A percentile compares a stretch with the other conserved stretches of the same genome.
Evolutionary conservation across 2,888 invertebrate genomes (phyloP).

Genomic region (Drosophila suboccidentalis): DNA sequence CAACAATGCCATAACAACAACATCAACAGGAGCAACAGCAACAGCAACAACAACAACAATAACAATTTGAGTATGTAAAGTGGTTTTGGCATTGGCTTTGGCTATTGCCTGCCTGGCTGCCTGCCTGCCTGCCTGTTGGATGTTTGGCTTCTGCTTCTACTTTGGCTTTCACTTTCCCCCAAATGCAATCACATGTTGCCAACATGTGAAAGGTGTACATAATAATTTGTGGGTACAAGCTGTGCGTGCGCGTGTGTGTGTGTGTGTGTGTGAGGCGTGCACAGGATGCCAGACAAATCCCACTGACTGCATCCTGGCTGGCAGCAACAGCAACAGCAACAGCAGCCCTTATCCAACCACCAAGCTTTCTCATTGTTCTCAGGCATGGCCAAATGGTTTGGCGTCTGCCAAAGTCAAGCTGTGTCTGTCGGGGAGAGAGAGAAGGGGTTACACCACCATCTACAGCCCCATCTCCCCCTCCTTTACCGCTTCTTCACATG

Average conservation of each 20-base stretch:
- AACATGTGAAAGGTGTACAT: constrained; percentile 82
- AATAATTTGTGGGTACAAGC: constrained; percentile 63
- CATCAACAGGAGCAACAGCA: constrained; percentile 24
- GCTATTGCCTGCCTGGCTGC: constrained; percentile 7
- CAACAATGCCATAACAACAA: constrained; percentile 12
- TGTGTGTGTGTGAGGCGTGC: not conserved
- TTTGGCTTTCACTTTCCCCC: constrained; percentile 69
- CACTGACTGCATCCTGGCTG: constrained; percentile 10
- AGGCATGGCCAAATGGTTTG: constrained; percentile 64
- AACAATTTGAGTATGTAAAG: constrained; percentile 49
- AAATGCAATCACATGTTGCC: constrained; percentile 79
- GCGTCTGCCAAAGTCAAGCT: constrained; percentile 75
- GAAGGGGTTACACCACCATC: not conserved
- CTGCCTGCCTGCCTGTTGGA: not conserved
- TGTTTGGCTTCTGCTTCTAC: constrained; percentile 9
- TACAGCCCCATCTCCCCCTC: not conserved
- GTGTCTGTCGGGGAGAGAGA: not conserved
- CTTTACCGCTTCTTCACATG: constrained; percentile 29
- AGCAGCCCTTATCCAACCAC: constrained; percentile 6
- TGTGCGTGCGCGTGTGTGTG: not conserved
- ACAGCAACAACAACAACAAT: constrained; percentile 8
- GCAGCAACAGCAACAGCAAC: not conserved
- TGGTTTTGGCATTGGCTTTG: constrained; percentile 57
- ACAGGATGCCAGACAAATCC: constrained; percentile 23
- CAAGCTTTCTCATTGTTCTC: constrained; percentile 40